Conservation (phyloP, 2,797 vertebrate genomes). For the Acanthis flammea region DNA sequence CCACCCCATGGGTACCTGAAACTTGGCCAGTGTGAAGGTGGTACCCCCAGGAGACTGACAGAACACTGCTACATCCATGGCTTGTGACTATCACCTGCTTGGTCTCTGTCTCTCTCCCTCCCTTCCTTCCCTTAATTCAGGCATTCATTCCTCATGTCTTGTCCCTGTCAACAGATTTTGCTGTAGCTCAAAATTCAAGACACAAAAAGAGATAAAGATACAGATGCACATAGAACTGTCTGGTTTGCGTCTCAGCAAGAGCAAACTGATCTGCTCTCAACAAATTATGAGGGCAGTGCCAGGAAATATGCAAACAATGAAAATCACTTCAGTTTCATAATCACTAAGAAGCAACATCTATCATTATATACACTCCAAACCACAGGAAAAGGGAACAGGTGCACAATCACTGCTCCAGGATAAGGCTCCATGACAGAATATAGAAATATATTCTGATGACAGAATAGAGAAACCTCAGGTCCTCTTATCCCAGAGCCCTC, state of each 20-base stretch:
- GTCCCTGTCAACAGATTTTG: not conserved
- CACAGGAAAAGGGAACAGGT: not conserved
- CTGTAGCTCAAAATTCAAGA: not conserved
- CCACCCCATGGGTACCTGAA: not conserved
- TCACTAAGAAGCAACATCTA: not conserved
- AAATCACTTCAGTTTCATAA: not conserved
- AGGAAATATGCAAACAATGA: not conserved
- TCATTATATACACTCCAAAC: not conserved
- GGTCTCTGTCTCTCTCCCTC: not conserved
- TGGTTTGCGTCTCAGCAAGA: not conserved
- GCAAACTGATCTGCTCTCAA: not conserved
- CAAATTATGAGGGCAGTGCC: not conserved
- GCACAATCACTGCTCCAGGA: not conserved
- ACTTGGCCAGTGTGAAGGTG: not conserved
- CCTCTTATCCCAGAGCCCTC: not conserved
- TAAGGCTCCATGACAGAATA: not conserved
- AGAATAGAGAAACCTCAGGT: not conserved
- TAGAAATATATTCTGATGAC: not conserved
- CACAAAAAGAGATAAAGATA: not conserved
- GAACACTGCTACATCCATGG: not conserved
- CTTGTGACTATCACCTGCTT: not conserved
- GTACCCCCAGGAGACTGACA: not conserved
- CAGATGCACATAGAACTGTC: not conserved
- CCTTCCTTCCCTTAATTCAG: not conserved
- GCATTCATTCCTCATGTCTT: not conserved